A percentile compares a stretch with the other conserved stretches of the same genome.
phyloP scores from a whole-genome alignment of 2,888 invertebrate species.

The Eristalis arbustorum region DNA sequence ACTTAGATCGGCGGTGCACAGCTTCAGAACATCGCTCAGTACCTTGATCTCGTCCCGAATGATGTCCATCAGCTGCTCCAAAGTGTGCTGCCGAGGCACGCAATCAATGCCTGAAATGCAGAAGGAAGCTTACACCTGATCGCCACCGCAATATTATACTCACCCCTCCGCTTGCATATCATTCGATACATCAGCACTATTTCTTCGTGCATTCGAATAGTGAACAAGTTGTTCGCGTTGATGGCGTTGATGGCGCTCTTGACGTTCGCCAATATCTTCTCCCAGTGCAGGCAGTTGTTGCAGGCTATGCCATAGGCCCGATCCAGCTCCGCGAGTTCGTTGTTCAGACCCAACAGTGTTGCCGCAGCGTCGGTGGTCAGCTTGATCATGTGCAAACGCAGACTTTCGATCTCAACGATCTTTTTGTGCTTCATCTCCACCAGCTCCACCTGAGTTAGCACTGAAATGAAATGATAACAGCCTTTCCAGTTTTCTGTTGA shows the following conservation, averaged over 20 bases:
- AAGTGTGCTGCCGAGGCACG: not conserved
- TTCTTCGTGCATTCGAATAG: not conserved
- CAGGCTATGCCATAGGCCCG: not conserved
- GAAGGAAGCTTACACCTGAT: not conserved
- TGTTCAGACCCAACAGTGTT: slow-evolving; percentile 74
- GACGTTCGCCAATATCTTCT: not conserved
- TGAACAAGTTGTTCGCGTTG: not conserved
- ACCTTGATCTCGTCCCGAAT: not conserved
- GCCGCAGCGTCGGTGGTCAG: slow-evolving; percentile 77
- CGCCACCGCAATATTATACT: not conserved
- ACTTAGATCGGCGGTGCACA: not conserved
- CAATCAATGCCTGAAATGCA: not conserved
- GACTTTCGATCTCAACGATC: slow-evolving; percentile 76
- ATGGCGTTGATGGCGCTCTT: not conserved
- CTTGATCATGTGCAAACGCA: slow-evolving; percentile 77
- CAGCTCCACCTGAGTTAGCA: slow-evolving; percentile 79
- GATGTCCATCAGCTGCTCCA: not conserved
- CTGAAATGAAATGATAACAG: slow-evolving; percentile 67
- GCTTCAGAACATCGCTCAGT: not conserved
- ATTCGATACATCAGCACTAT: not conserved
- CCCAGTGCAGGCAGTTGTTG: not conserved
- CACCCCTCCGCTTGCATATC: not conserved
- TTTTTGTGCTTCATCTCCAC: slow-evolving; percentile 75
- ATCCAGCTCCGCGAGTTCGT: not conserved
- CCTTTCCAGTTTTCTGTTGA: not conserved